These are phyloP conservation scores for Liparis tanakae DNA, from an alignment of 2,797 vertebrate species.

Conservation along the genomic window DNA sequence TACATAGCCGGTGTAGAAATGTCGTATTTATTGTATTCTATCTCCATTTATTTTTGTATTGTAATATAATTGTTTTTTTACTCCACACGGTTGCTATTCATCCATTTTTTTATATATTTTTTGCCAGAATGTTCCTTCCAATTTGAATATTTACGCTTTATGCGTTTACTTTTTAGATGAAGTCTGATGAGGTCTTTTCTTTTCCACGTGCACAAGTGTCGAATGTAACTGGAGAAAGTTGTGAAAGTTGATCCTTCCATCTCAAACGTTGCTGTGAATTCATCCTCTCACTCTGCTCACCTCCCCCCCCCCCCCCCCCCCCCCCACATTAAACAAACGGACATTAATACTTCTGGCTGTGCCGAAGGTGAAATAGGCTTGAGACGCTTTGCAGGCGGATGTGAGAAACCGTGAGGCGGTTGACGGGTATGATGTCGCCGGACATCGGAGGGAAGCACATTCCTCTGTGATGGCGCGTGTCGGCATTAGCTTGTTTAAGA, in stretches of 20 bases:
- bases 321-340: not conserved
- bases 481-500: not conserved
- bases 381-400: not conserved
- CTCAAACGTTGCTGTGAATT: not conserved
- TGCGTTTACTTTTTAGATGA: constrained; percentile 17
- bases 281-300: not conserved
- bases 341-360: not conserved
- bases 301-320: too few species aligned
- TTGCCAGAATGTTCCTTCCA: constrained; percentile 48
- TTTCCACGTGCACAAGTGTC: not conserved
- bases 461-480: constrained; percentile 40
- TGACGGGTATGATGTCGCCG: constrained; percentile 20
- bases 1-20: constrained; percentile 71
- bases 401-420: not conserved
- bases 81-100: constrained; percentile 31
- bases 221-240: not conserved
- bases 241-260: not conserved
- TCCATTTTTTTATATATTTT: not conserved
- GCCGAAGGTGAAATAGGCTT: not conserved
- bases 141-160: constrained; percentile 15
- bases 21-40: constrained; percentile 81
- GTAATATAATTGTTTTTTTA: constrained; percentile 64
- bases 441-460: constrained; percentile 53
- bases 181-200: not conserved
- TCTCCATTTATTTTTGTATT: constrained; percentile 77